These are phyloP conservation scores for Pangasius krempfi DNA, from an alignment of 2,797 vertebrate genomes.

Conservation along the genomic window DNA sequence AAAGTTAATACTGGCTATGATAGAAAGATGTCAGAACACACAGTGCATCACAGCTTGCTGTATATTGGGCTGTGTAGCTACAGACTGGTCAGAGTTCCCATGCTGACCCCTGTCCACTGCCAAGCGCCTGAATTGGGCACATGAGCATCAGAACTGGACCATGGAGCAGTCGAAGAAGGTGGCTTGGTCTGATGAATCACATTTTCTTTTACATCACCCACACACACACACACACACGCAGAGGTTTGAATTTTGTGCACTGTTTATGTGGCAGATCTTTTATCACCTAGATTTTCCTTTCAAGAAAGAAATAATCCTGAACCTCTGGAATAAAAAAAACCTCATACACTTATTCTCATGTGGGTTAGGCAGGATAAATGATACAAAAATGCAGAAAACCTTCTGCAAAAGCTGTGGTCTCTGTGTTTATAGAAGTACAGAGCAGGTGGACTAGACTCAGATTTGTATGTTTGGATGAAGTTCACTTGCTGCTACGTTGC, in stretches of 20 bases:
- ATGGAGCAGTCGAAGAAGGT: too few relatives aligned
- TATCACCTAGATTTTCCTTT: not conserved
- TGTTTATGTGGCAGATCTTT: not conserved
- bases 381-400: not conserved
- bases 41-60: too few relatives aligned
- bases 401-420: not conserved
- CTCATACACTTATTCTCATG: not conserved
- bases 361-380: not conserved
- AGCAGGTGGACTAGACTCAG: slow-evolving; percentile 23
- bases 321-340: too few relatives aligned
- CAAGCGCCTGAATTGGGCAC: too few relatives aligned
- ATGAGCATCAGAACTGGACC: not conserved
- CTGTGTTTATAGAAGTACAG: slow-evolving; percentile 5
- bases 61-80: too few relatives aligned
- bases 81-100: too few relatives aligned
- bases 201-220: too few relatives aligned
- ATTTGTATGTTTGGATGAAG: slow-evolving; percentile 34
- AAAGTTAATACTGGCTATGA: too few relatives aligned
- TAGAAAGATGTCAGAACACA: too few relatives aligned
- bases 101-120: too few relatives aligned
- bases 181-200: too few relatives aligned
- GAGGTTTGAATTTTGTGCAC: not conserved
- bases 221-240: not conserved
- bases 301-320: not conserved
- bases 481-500: not conserved